phyloP scores from a whole-genome alignment of 2,113 vertebrate genomes.

The Morone saxatilis region DNA sequence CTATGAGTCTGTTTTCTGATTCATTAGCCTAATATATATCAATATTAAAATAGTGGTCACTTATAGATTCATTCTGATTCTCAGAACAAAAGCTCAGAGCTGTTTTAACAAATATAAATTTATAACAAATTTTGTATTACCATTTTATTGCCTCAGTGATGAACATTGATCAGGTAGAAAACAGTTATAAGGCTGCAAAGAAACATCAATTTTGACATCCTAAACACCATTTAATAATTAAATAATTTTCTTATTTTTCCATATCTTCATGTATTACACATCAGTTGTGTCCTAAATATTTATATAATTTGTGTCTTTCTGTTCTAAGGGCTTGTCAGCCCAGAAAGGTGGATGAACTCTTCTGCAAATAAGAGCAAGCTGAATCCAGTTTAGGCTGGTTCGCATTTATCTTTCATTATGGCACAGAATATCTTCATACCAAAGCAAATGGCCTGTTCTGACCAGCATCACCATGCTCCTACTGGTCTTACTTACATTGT shows the following conservation, averaged over 20 bases:
- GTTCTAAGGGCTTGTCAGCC: constrained; percentile 2
- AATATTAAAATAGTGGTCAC: background rate
- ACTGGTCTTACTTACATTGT: background rate
- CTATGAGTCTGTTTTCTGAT: background rate
- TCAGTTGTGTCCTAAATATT: background rate
- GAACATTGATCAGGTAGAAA: background rate
- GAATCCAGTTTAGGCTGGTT: constrained; percentile 13
- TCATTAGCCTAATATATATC: background rate
- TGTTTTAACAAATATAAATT: background rate
- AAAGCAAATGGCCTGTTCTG: background rate
- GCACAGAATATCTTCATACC: background rate
- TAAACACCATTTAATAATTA: background rate
- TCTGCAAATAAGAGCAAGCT: constrained; percentile 38
- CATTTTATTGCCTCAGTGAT: background rate
- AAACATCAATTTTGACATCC: background rate
- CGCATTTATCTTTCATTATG: constrained; percentile 18
- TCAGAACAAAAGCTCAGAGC: background rate
- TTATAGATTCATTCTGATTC: background rate
- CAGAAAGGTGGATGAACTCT: constrained; percentile 10
- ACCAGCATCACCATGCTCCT: background rate
- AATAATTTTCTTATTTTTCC: too few relatives aligned
- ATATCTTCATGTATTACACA: background rate
- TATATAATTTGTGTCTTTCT: background rate
- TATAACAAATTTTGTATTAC: background rate
- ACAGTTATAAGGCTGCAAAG: background rate